phyloP scores from a whole-genome alignment of 2,113 vertebrate species.

The Alectura lathami region DNA sequence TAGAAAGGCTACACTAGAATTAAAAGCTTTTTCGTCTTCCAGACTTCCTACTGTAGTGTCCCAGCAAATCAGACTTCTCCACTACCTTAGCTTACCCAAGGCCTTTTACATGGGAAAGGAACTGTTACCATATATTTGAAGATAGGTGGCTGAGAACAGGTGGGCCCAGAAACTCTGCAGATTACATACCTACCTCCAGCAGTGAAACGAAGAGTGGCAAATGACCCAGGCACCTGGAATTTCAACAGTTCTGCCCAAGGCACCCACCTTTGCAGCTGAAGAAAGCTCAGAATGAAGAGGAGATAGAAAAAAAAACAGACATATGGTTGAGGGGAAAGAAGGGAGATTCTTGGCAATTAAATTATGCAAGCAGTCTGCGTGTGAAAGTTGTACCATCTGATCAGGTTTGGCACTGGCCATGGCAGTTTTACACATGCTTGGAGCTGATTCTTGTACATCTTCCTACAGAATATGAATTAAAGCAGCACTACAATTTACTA shows the following conservation, averaged over 20 bases:
- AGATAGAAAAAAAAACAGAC: background rate
- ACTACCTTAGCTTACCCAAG: background rate
- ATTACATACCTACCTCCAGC: background rate
- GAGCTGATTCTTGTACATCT: background rate
- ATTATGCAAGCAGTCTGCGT: background rate
- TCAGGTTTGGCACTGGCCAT: background rate
- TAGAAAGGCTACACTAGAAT: background rate
- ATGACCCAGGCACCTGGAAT: background rate
- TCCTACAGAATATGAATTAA: background rate
- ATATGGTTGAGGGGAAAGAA: fast-evolving
- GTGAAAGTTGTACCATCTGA: background rate
- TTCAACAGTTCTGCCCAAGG: background rate
- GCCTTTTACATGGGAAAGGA: background rate
- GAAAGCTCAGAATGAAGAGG: background rate
- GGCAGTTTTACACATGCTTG: background rate
- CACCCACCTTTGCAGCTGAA: background rate
- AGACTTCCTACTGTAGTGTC: background rate
- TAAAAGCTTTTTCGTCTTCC: background rate
- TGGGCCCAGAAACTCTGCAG: background rate
- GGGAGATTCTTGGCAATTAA: background rate
- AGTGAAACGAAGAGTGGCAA: background rate
- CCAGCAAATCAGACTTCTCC: background rate
- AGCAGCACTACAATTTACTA: background rate
- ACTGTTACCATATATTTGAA: background rate
- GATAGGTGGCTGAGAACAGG: background rate